Base-by-base conservation (phyloP, 2,888 invertebrate species). In the Xestia rhomboidea region DNA sequence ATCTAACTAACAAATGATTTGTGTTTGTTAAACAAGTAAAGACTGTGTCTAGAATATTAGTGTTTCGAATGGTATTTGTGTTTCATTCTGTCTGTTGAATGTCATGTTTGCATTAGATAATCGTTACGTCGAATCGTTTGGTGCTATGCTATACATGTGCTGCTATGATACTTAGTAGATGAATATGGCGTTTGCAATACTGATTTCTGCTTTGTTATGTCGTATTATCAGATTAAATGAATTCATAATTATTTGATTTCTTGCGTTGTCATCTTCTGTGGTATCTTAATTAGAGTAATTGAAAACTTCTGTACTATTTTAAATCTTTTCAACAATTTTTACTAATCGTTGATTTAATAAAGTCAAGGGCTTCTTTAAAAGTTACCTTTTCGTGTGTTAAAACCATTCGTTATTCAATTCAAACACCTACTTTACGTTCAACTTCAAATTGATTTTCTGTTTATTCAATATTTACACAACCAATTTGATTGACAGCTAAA, bases 1-100 rank as follows among this genome's bases (percentile, higher is more conserved):
- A 75, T 54, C 46, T 46, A 62, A 62, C 57, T 41, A 62, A 81
- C 76, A 76, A 71, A 62, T 76, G 34, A n/a, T 68, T 49, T 57
- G 34, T 57, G 63, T 68, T 68, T 76, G 1, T 21, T 57, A 76
- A 67, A 81, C 76, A 80, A 70, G 13, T 49, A 44, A 57, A 41
- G 15, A 60, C 2, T 11, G 11, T n/a, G 10, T 30, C 30, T 41
- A 49, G 27, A 54, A 44, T 51, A 68, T 76, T 63, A 24, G 34
- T 71, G 27, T 49, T 54, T 62, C 18, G 30, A 38, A 34, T 60
- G 4, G 60, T 5, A 63, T 49, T 67, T 49, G 24, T 79, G 27
- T 27, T 27, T 44, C 49, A 44, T 34, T 44, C 4, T n/a, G n/a
- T 49, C 8, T 44, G 27, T n/a, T 49, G 21, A 34, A 41, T 34